Conservation (phyloP, 2,888 invertebrate genomes). For the Saturnia japonica region DNA sequence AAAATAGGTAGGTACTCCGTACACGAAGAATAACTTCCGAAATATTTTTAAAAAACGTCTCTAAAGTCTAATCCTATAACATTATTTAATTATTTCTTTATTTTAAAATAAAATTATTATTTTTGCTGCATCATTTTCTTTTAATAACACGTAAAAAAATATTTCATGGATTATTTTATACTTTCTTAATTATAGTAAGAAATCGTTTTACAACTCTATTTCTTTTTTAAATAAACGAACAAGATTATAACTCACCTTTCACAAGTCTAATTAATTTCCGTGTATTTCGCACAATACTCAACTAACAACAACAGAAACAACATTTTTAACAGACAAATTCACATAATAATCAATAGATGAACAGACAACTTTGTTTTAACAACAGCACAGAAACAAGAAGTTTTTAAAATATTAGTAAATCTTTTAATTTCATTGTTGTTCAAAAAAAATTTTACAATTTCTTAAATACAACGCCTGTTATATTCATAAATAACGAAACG, state of each 20-base stretch:
- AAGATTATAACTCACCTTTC: conserved; percentile 43
- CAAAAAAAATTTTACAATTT: background rate
- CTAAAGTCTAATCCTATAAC: no score
- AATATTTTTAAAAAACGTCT: no score
- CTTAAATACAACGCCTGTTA: conserved; percentile 64
- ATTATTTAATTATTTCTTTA: no score
- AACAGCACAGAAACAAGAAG: conserved; percentile 56
- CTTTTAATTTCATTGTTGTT: conserved; percentile 45
- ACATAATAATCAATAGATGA: conserved; percentile 37
- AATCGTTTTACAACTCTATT: no score
- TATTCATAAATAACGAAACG: conserved; percentile 56
- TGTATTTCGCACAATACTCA: conserved; percentile 30
- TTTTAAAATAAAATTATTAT: no score
- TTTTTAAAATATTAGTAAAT: conserved; percentile 54
- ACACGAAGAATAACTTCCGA: no score
- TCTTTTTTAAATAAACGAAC: conserved; percentile 18
- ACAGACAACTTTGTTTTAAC: conserved; percentile 55
- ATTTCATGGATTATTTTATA: no score
- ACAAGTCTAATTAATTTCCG: conserved; percentile 30
- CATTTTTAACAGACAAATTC: conserved; percentile 37
- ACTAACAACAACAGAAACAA: conserved; percentile 42
- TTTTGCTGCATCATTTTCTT: no score
- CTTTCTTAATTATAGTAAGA: no score
- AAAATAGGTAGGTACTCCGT: no score
- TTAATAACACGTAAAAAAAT: no score